phyloP scores from a whole-genome alignment of 2,888 invertebrate species.

The Chrysotoxum bicinctum region DNA sequence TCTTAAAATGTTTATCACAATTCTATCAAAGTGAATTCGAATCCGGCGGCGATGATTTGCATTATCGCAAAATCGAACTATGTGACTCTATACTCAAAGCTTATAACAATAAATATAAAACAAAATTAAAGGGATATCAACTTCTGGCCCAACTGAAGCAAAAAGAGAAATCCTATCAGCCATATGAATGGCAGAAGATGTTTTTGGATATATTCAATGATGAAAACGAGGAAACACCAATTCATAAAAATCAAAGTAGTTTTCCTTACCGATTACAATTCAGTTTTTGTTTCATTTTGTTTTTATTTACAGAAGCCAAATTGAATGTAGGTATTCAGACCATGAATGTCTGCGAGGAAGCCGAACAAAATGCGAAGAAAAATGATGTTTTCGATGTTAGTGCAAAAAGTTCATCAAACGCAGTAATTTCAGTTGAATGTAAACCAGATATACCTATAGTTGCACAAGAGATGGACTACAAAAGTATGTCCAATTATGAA shows the following conservation, averaged over 20 bases:
- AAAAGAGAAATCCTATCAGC: neutral
- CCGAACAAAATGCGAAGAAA: neutral
- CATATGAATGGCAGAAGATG: constrained; percentile 1
- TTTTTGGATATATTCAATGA: neutral
- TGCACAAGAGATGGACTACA: neutral
- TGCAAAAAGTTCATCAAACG: neutral
- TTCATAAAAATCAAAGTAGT: neutral
- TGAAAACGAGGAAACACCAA: neutral
- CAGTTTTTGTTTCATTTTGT: neutral
- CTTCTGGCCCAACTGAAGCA: neutral
- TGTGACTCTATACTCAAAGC: neutral
- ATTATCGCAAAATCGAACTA: neutral
- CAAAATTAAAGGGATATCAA: neutral
- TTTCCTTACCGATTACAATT: neutral
- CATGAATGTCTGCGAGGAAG: neutral
- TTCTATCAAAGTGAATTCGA: neutral
- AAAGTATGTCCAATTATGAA: neutral
- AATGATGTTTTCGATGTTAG: neutral
- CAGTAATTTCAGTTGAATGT: neutral
- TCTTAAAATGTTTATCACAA: neutral
- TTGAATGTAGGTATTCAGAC: neutral
- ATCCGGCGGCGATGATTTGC: neutral
- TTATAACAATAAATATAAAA: neutral
- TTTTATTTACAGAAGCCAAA: neutral
- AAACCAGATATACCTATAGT: neutral